Percentiles rank a stretch among this genome's conserved stretches.
Evolutionary conservation across 2,888 invertebrate genomes (phyloP).

Genomic region (Chalcosyrphus nemorum): DNA sequence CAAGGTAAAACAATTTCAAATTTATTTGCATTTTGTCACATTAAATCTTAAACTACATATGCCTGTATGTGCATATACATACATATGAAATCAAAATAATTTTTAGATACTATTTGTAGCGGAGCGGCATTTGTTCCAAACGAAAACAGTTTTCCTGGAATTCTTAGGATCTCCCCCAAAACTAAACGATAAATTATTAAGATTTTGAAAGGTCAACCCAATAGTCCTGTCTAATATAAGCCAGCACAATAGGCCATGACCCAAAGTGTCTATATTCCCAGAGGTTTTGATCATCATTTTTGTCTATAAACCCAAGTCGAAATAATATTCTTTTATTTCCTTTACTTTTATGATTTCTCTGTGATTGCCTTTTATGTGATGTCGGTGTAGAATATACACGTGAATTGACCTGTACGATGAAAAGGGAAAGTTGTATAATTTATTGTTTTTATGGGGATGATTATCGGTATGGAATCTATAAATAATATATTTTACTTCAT

Average conservation of each 20-base stretch:
- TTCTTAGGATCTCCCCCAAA: slow-evolving; percentile 12
- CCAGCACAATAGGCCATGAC: slow-evolving; percentile 23
- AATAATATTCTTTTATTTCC: background rate
- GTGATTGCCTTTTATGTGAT: slow-evolving; percentile 36
- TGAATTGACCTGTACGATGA: slow-evolving; percentile 32
- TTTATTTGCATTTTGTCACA: background rate
- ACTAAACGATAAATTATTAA: slow-evolving; percentile 53
- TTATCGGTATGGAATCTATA: slow-evolving; percentile 35
- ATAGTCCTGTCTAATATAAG: background rate
- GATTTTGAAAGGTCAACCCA: slow-evolving; percentile 41
- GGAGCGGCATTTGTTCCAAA: slow-evolving; percentile 22
- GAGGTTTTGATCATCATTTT: slow-evolving; percentile 17
- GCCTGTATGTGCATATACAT: no score
- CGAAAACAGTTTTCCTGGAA: slow-evolving; percentile 26
- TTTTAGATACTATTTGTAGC: background rate
- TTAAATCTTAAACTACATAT: background rate
- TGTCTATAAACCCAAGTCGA: slow-evolving; percentile 13
- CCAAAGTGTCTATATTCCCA: slow-evolving; percentile 30
- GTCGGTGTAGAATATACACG: background rate
- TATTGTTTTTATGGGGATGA: slow-evolving; percentile 50
- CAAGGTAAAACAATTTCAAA: background rate
- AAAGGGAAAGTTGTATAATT: slow-evolving; percentile 44
- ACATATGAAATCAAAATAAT: background rate
- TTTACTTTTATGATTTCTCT: slow-evolving; percentile 13
- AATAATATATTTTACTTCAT: slow-evolving; percentile 33